Evolutionary conservation across 92 coral and sea anemone genomes (phyloP), one percentile per base, ranked within the genome.

Genomic region (Bergia puertoricense): DNA sequence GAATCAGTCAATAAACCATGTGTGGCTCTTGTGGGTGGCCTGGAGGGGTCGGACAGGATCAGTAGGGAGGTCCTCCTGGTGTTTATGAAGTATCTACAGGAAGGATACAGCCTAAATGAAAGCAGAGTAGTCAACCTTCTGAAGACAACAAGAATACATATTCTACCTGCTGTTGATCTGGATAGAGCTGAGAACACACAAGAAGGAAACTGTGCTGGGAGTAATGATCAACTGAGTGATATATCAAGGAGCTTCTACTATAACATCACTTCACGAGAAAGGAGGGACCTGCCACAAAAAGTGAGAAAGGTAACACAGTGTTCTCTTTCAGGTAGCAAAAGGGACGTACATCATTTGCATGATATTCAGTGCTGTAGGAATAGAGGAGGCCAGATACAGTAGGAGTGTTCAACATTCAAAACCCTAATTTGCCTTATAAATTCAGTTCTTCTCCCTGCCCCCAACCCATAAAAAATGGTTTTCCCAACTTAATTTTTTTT

Each of bases 141-240:
- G 71, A 86, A 90, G 68, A 82, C 90, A 30, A 94, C 97, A 90
- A 88, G 91, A 20, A 82, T 97, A n/a, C 94, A 95, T 48, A 86
- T 97, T 80, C 74, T 97, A 23, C 99, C 99, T 15, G 91, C 95
- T 51, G 93, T 97, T 74, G 99, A 97, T 90, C 92, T 97, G 75
- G 99, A 97, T 86, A 91, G 96, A 43, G 92, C 89, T 85, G 98
- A 96, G 71, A 93, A 89, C 50, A 90, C 93, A 51, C 10, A 18
- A 37, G 92, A 91, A 77, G 95, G 94, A 54, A 92, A 92, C 88
- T 97, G 99, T 42, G 81, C 79, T 41, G 96, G 95, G 20, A 82
- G 73, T 6, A 46, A 86, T 38, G 88, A 84, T 22, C 93, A 94
- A 22, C 86, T 86, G 23, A 91, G 90, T 79, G 99, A 97, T 86